Evolutionary conservation across 2,888 invertebrate species (phyloP).

Genomic region (Melieria picta): DNA sequence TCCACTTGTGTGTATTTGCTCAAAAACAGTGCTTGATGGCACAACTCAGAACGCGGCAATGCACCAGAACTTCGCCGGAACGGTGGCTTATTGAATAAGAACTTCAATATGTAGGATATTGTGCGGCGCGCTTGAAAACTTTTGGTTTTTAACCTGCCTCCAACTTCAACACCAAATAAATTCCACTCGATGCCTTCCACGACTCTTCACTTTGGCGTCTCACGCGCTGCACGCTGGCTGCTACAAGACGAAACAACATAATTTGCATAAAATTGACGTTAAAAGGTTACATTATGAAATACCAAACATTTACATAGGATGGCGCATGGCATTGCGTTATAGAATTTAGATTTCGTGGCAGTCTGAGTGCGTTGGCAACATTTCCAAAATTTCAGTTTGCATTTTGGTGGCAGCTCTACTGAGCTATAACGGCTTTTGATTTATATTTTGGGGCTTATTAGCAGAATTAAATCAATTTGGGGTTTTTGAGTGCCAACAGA

Average conservation of each 20-base stretch:
- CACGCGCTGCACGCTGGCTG: background rate
- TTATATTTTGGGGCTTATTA: conserved; percentile 47
- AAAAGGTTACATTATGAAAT: conserved; percentile 63
- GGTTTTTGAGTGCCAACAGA: conserved; percentile 36
- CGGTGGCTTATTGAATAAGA: conserved; percentile 66
- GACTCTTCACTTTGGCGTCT: background rate
- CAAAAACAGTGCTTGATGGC: conserved; percentile 14
- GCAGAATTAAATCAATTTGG: conserved; percentile 62
- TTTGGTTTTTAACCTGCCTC: conserved; percentile 27
- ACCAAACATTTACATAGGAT: conserved; percentile 62
- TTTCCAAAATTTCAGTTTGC: no score
- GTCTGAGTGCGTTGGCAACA: no score
- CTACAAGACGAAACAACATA: conserved; percentile 52
- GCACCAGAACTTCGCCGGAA: conserved; percentile 41
- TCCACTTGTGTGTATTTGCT: no score
- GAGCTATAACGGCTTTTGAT: conserved; percentile 1
- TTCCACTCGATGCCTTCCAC: no score
- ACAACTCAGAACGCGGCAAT: conserved; percentile 11
- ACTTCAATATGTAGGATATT: conserved; percentile 40
- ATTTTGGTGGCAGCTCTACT: no score
- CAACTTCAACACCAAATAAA: no score
- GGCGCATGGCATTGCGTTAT: background rate
- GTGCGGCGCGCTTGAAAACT: conserved; percentile 52
- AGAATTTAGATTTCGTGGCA: no score
- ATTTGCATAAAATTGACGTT: conserved; percentile 67